These are phyloP conservation scores for Didymodactylos carnosus DNA, from an alignment of 2,888 invertebrate species.

Conservation along the genomic window DNA sequence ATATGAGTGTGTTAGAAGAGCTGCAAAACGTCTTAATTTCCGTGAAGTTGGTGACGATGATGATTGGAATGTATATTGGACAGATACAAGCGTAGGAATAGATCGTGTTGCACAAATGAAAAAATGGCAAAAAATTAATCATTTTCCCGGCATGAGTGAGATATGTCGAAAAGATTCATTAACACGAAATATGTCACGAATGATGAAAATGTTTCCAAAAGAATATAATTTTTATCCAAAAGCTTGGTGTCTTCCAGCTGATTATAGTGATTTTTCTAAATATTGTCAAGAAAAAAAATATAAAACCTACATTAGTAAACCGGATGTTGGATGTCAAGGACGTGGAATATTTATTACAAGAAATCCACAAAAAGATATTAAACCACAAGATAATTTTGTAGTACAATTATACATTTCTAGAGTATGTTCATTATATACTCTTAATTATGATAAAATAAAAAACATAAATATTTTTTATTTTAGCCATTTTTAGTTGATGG, in stretches of 20 bases:
- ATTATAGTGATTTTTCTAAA: conserved; percentile 39
- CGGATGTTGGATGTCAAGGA: conserved; percentile 72
- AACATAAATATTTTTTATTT: too few relatives aligned
- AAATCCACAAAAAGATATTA: conserved; percentile 52
- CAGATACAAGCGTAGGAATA: conserved; percentile 62
- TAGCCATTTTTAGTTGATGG: conserved; percentile 70
- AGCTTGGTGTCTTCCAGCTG: conserved; percentile 77
- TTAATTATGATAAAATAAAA: not conserved
- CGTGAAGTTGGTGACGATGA: conserved; percentile 55
- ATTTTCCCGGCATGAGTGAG: conserved; percentile 73
- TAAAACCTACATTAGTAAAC: conserved; percentile 66
- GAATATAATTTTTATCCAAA: conserved; percentile 79
- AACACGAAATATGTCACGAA: conserved; percentile 67
- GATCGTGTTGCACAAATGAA: conserved; percentile 76
- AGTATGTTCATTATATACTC: not conserved
- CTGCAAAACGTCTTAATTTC: conserved; percentile 51
- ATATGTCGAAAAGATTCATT: conserved; percentile 70
- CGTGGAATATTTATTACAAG: conserved; percentile 67
- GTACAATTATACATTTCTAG: conserved; percentile 12
- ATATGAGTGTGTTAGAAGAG: conserved; percentile 41
- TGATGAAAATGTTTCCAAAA: conserved; percentile 64
- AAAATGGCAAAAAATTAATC: conserved; percentile 65
- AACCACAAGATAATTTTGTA: conserved; percentile 35
- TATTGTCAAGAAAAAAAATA: conserved; percentile 50
- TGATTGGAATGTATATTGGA: conserved; percentile 75